phyloP scores from a whole-genome alignment of 2,797 vertebrate species.

The Heliangelus exortis region DNA sequence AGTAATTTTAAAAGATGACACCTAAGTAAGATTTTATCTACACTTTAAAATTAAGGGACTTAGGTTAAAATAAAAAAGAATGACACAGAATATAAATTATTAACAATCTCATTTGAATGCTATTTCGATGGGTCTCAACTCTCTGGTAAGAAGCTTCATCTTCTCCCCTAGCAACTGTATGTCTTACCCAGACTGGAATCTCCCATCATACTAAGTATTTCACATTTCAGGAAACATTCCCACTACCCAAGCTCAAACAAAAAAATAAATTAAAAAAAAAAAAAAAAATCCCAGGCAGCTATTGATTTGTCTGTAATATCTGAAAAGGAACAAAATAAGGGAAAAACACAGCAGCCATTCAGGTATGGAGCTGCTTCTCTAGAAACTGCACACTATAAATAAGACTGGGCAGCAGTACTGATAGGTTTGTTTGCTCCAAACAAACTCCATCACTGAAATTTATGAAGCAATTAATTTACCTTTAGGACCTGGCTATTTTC shows the following conservation, averaged over 20 bases:
- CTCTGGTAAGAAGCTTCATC: background rate
- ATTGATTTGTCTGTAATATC: background rate
- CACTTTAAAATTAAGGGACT: background rate
- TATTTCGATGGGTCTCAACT: background rate
- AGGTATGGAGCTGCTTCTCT: background rate
- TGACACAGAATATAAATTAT: background rate
- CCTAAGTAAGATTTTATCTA: background rate
- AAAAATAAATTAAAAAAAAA: no score
- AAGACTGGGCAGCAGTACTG: background rate
- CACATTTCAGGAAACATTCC: background rate
- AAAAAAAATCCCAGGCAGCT: background rate
- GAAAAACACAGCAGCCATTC: background rate
- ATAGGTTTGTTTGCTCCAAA: background rate
- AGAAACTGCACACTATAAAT: background rate
- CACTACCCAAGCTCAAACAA: background rate
- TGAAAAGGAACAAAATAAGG: background rate
- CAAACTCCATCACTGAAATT: background rate
- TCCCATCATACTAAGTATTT: background rate
- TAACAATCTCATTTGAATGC: background rate
- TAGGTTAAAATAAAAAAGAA: background rate
- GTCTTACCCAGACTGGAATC: background rate
- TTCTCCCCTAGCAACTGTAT: background rate
- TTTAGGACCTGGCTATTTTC: background rate
- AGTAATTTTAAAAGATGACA: background rate
- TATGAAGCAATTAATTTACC: background rate